Percentiles rank a stretch among this genome's conserved stretches.
phyloP scores from a whole-genome alignment of 2,797 vertebrate species.

The Oreochromis grahami region DNA sequence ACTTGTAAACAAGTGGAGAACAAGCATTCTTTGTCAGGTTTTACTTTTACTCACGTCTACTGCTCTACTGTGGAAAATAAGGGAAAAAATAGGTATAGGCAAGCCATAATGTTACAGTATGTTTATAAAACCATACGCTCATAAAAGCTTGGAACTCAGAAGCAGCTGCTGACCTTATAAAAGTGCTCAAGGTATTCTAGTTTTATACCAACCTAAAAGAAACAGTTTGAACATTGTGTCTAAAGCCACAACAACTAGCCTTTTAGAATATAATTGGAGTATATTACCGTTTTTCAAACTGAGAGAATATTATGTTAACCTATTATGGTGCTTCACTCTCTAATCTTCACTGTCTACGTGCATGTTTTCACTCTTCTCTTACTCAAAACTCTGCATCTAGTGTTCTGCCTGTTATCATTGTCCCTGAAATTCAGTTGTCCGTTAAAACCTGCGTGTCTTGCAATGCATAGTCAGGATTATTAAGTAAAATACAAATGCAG shows the following conservation, averaged over 20 bases:
- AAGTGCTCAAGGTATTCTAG: not conserved
- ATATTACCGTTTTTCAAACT: not conserved
- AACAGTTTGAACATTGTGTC: not conserved
- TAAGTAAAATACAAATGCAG: not conserved
- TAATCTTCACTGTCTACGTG: not conserved
- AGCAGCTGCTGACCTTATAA: not conserved
- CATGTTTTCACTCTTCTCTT: not conserved
- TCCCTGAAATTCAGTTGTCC: not conserved
- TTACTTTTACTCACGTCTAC: not conserved
- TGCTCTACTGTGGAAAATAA: not conserved
- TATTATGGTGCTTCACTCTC: not conserved
- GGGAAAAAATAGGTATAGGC: not conserved
- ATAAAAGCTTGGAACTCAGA: not conserved
- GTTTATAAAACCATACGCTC: not conserved
- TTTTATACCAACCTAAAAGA: not conserved
- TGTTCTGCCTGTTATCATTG: not conserved
- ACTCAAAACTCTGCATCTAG: not conserved
- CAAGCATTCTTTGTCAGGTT: not conserved
- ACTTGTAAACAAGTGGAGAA: not conserved
- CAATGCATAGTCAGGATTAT: not conserved
- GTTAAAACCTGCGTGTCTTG: not conserved
- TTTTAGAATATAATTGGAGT: not conserved
- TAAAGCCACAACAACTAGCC: not conserved
- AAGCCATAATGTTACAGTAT: not conserved
- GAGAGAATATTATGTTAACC: not conserved